Base-by-base conservation (phyloP, 2,797 vertebrate genomes). In the Enteromius mattozi region DNA sequence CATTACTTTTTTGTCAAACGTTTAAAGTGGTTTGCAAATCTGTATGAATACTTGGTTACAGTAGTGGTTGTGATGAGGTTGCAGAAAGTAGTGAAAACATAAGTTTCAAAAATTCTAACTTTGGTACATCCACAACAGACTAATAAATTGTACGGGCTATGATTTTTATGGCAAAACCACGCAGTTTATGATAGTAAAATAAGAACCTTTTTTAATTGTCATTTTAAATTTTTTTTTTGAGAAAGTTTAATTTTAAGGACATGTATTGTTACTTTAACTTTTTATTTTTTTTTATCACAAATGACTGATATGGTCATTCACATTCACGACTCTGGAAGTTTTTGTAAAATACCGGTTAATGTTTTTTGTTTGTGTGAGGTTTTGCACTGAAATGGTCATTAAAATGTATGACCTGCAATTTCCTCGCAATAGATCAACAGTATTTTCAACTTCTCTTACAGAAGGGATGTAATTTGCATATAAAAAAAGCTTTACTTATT, bases 321-420 rank as follows among this genome's bases (percentile, higher is more conserved):
- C 14, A 59, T 40, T 59, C 13, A 5, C 40, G 35, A 33, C 21
- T 59, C 6, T 59, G 33, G 7, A 40, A 10, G 0, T 75, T 9
- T 76, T 17, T n/a, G 33, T 49, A 19, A 51, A 56, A 37, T 56
- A 16, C 74, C 1, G 8, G 14, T 30, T 35, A 37, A 37, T 6
- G 7, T 1, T 21, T 54, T 56, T 30, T 14, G 24, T 16, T 6
- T 49, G 3, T 30, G 24, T 74, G 10, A 59, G 30, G 51, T 77
- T 77, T 61, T 77, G 9, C 30, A 27, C 10, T 21, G 4, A 42
- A 77, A 40, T 14, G 14, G 35, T 17, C 21, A 78, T 61, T 78
- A 40, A 79, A 79, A 21, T 79, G 14, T 66, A 47, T 66, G 61
- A 47, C 61, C 40, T 66, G 37, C 37, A 56, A 63, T 61, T 84